Conservation (phyloP, 2,113 vertebrate genomes). For the Amphilophus citrinellus region DNA sequence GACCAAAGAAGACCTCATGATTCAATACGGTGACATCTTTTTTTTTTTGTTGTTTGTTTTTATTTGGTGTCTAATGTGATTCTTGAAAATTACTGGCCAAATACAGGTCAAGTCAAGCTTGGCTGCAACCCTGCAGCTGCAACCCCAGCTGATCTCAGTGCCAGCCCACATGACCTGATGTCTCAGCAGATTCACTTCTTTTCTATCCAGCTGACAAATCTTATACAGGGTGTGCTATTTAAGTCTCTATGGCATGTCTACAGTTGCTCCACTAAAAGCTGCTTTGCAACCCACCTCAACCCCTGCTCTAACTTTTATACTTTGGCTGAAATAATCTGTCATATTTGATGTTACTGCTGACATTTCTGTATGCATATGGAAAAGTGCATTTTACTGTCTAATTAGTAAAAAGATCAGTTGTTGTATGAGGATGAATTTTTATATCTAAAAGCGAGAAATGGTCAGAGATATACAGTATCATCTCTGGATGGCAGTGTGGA, state of each 20-base stretch:
- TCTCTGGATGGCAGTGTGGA: neutral
- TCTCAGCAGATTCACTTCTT: neutral
- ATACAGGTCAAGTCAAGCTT: neutral
- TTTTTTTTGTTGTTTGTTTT: too few relatives aligned
- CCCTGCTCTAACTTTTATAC: neutral
- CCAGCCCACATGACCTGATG: fast-evolving
- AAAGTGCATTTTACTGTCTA: neutral
- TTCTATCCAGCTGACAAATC: neutral
- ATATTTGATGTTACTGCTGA: too few relatives aligned
- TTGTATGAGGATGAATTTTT: neutral
- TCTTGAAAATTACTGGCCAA: too few relatives aligned
- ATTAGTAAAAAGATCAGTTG: neutral
- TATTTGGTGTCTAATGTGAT: too few relatives aligned
- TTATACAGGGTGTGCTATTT: neutral
- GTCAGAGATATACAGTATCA: neutral
- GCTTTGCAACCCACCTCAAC: neutral
- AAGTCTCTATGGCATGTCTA: neutral
- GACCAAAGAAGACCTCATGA: too few relatives aligned
- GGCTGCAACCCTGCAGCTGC: neutral
- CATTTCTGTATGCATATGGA: neutral
- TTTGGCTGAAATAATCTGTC: neutral
- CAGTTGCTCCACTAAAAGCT: neutral
- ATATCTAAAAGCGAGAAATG: neutral
- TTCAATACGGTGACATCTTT: too few relatives aligned
- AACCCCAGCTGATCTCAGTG: neutral